phyloP scores from a whole-genome alignment of 2,797 vertebrate genomes.

The Coilia nasus region DNA sequence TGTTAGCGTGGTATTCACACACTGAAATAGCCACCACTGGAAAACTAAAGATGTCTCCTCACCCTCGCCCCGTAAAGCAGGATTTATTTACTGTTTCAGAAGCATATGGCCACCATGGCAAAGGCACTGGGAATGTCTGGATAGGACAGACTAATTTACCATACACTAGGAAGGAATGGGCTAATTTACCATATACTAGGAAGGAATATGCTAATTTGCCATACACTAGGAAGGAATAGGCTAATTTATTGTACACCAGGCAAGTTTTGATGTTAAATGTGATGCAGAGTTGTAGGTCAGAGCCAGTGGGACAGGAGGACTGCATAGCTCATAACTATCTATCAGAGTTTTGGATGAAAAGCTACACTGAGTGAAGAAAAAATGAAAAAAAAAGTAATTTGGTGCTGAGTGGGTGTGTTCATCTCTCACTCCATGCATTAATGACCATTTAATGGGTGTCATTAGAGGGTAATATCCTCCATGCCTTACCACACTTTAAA shows the following conservation, averaged over 20 bases:
- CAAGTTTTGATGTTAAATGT: background rate
- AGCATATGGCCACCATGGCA: background rate
- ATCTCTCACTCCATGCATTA: background rate
- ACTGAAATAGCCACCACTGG: background rate
- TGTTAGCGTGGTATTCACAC: background rate
- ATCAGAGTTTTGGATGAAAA: background rate
- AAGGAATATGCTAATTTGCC: background rate
- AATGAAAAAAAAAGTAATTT: background rate
- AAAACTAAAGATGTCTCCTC: background rate
- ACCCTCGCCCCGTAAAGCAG: background rate
- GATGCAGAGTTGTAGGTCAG: background rate
- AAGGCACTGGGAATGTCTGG: background rate
- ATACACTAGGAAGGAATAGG: background rate
- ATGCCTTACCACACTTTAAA: background rate
- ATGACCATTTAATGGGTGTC: background rate
- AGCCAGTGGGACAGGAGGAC: background rate
- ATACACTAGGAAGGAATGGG: too few relatives aligned
- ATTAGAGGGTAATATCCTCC: background rate
- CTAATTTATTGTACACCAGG: background rate
- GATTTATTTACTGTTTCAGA: background rate
- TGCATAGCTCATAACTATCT: background rate
- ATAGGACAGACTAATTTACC: too few relatives aligned
- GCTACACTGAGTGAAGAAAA: background rate
- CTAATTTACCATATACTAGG: too few relatives aligned
- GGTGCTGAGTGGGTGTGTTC: background rate